Base-by-base conservation (phyloP, 2,888 invertebrate genomes). In the Sphaerophoria taeniata region DNA sequence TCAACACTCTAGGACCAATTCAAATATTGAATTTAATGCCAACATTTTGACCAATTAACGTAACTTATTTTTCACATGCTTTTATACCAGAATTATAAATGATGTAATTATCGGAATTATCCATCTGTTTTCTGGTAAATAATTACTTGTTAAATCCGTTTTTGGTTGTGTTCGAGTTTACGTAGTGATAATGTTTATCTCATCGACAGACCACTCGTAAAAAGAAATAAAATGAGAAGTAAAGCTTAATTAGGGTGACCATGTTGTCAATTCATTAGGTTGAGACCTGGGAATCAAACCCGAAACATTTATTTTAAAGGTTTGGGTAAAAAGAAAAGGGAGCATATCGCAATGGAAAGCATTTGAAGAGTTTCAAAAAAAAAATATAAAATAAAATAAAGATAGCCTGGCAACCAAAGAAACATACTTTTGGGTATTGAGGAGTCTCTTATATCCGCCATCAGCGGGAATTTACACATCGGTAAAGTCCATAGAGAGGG, bases 21-120 rank as follows among this genome's bases (percentile, higher is more conserved):
- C 83, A 83, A 83, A 83, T 83, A 83, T 83, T 83, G 83, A 83
- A 83, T 83, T 83, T 73, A 83, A 83, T 83, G 78, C 83, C 78
- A 78, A 74, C 83, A 78, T 78, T 83, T 78, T 78, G 63, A 74
- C 83, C 83, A 78, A 83, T 83, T 78, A 83, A 83, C 78, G 83
- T 83, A 78, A 83, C 78, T 83, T 83, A 83, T 83, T 83, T 80
- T 78, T 70, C 70, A 53, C 61, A 74, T 78, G 70, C 74, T 74
- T 78, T 83, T 83, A 34, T 65, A 78, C 70, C 58, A 61, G 83
- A 83, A 83, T 78, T 83, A 83, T 83, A 83, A 83, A 83, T 83
- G 78, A 74, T 83, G 83, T 78, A 83, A 83, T 83, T 83, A 83
- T 83, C 83, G 83, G 83, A 83, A 78, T 78, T 78, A 83, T 83